Evolutionary conservation across 2,113 vertebrate species (phyloP).

Genomic region (Malurus elegans): DNA sequence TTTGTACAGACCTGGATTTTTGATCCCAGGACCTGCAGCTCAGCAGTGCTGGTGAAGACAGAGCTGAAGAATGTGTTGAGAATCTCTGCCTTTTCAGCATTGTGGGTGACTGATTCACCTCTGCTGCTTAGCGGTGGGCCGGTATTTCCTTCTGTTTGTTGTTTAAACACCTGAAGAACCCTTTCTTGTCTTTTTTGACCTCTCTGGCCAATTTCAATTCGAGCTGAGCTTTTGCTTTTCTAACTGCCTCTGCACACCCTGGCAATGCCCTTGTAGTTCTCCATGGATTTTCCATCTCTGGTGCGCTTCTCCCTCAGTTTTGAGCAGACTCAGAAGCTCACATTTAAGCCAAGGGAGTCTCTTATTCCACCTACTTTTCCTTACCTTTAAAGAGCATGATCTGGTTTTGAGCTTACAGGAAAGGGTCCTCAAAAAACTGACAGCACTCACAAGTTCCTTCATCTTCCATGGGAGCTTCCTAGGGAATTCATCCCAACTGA

Average conservation of each 20-base stretch:
- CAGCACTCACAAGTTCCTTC: background rate
- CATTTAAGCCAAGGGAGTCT: background rate
- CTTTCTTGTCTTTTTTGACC: background rate
- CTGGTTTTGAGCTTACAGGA: background rate
- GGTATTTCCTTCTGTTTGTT: background rate
- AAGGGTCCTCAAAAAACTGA: background rate
- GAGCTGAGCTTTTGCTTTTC: background rate
- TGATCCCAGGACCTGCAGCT: background rate
- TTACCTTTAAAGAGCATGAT: background rate
- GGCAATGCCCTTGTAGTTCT: background rate
- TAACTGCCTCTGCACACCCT: background rate
- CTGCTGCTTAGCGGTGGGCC: background rate
- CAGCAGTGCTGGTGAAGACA: background rate
- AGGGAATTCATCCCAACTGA: background rate
- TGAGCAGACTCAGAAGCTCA: background rate
- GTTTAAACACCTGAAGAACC: accelerated
- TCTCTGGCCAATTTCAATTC: background rate
- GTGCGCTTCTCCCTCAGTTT: accelerated
- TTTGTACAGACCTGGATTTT: background rate
- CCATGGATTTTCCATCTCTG: background rate
- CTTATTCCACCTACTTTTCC: background rate
- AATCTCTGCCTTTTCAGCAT: background rate
- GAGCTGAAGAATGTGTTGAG: background rate
- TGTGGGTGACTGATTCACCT: background rate
- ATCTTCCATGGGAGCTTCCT: background rate